phyloP scores from a whole-genome alignment of 2,888 invertebrate species.

The Lamellibrachia satsuma region DNA sequence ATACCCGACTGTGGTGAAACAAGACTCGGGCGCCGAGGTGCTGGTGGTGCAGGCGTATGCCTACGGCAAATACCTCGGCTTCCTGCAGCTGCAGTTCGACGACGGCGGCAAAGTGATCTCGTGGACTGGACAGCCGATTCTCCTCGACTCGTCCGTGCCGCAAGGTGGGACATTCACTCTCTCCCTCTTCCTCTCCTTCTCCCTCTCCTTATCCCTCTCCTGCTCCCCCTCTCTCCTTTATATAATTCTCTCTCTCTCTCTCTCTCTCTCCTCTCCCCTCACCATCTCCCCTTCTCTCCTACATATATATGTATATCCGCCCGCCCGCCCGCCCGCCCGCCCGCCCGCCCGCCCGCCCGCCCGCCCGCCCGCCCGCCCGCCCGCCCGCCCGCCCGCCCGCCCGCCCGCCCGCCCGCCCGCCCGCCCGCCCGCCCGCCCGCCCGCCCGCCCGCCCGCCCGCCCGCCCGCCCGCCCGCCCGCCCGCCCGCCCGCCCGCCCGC shows the following conservation, averaged over 20 bases:
- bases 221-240: background rate
- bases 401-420: too few relatives aligned
- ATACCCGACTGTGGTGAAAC: slow-evolving; percentile 80
- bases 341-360: too few relatives aligned
- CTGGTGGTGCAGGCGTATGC: slow-evolving; percentile 89
- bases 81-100: slow-evolving; percentile 77
- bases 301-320: background rate
- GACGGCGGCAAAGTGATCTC: slow-evolving; percentile 75
- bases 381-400: too few relatives aligned
- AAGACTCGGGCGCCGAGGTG: slow-evolving; percentile 59
- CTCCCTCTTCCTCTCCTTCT: background rate
- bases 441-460: too few relatives aligned
- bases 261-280: background rate
- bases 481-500: too few relatives aligned
- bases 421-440: too few relatives aligned
- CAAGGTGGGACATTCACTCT: slow-evolving; percentile 70
- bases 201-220: background rate
- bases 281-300: background rate
- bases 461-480: too few relatives aligned
- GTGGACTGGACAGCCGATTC: slow-evolving; percentile 79
- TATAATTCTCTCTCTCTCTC: background rate
- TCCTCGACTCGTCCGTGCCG: slow-evolving; percentile 74
- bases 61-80: slow-evolving; percentile 88
- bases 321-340: background rate
- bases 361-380: too few relatives aligned